phyloP scores from a whole-genome alignment of 2,113 vertebrate genomes.

The Coreoperca whiteheadi region DNA sequence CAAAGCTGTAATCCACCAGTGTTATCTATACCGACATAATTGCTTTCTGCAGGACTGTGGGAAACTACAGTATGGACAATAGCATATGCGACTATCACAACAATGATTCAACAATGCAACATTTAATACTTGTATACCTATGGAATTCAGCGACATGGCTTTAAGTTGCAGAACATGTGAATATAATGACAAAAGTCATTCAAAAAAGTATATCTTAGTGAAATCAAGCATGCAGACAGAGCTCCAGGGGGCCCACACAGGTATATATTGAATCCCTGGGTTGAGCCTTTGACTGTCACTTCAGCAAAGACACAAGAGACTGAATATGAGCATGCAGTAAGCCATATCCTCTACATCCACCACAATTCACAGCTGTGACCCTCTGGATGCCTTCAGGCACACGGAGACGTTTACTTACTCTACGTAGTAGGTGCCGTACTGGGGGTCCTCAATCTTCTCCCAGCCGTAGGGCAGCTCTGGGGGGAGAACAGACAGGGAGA shows the following conservation, averaged over 20 bases:
- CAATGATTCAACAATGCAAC: background rate
- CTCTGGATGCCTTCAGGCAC: conserved; percentile 10
- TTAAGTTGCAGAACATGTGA: background rate
- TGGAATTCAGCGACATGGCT: background rate
- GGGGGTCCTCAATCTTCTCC: conserved; percentile 99
- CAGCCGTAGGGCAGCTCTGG: conserved; percentile 98
- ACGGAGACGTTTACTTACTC: conserved; percentile 89
- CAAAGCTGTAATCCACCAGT: conserved; percentile 9
- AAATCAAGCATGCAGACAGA: background rate
- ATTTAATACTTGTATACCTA: background rate
- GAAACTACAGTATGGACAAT: conserved; percentile 47
- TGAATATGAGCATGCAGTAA: background rate
- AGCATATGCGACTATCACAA: background rate
- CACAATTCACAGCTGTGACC: conserved; percentile 10
- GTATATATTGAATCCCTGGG: background rate
- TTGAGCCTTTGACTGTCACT: background rate
- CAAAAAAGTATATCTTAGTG: background rate
- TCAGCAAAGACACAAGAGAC: conserved; percentile 14
- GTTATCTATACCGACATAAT: conserved; percentile 38
- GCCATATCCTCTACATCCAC: background rate
- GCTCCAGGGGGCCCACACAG: background rate
- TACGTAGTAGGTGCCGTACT: conserved; percentile 96
- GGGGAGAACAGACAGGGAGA: conserved; percentile 21
- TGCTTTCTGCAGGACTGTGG: conserved; percentile 60
- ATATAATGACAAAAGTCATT: background rate